A percentile compares a stretch with the other conserved stretches of the same genome.
Evolutionary conservation across 1,140 invertebrate species (phyloP).

Genomic region (Drosophila eugracilis): DNA sequence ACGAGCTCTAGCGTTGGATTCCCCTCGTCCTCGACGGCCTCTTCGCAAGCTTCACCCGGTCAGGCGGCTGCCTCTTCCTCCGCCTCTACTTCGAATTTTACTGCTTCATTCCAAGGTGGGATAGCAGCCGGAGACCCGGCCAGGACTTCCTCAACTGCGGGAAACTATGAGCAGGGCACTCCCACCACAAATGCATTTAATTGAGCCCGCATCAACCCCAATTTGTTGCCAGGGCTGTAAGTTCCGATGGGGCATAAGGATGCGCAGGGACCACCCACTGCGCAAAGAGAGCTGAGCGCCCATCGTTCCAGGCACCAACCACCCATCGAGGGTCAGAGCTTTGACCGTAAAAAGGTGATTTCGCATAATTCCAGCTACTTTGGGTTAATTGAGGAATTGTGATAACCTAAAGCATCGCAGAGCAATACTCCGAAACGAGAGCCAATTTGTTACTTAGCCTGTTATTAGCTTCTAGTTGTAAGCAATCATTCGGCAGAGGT

Average conservation of each 20-base stretch:
- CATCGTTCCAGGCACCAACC: background rate
- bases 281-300: constrained; percentile 32
- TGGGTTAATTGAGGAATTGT: constrained; percentile 78
- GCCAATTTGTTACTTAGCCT: constrained; percentile 71
- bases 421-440: constrained; percentile 52
- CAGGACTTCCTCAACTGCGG: constrained; percentile 9
- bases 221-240: constrained; percentile 51
- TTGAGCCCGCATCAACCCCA: constrained; percentile 70
- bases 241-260: constrained; percentile 7
- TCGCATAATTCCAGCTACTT: constrained; percentile 70
- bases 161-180: constrained; percentile 79
- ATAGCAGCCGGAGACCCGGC: constrained; percentile 18
- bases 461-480: constrained; percentile 40
- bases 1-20: constrained; percentile 78
- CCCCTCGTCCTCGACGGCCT: constrained; percentile 70
- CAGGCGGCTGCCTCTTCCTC: constrained; percentile 72
- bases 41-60: constrained; percentile 83
- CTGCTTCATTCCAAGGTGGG: constrained; percentile 30
- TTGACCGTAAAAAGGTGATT: constrained; percentile 62
- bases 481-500: constrained; percentile 33
- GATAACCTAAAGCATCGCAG: constrained; percentile 68
- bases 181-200: constrained; percentile 83
- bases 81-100: constrained; percentile 29
- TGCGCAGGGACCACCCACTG: constrained; percentile 71
- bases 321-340: constrained; percentile 10